Evolutionary conservation across 1,140 invertebrate species (phyloP).

Genomic region (Calosoma granatense): DNA sequence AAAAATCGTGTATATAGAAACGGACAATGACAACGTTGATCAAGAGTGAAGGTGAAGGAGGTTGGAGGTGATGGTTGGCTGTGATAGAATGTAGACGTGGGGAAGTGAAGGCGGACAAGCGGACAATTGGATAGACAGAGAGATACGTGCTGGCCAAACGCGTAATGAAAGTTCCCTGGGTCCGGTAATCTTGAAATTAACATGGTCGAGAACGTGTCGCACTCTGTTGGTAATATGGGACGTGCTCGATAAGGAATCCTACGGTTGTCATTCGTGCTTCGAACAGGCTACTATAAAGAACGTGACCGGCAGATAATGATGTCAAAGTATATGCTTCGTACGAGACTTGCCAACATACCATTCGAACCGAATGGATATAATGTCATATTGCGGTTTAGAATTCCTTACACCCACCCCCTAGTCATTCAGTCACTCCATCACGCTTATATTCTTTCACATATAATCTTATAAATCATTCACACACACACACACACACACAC

Average conservation of each 20-base stretch:
- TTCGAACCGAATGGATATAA: neutral
- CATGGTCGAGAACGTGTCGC: neutral
- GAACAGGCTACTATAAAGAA: conserved; percentile 32
- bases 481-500: no score
- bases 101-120: no score
- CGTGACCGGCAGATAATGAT: conserved; percentile 29
- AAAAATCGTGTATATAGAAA: no score
- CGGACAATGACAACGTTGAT: no score
- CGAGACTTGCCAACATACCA: neutral
- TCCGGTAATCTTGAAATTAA: neutral
- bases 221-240: neutral
- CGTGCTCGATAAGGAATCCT: neutral
- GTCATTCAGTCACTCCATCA: no score
- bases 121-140: neutral
- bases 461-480: no score
- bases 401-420: no score
- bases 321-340: conserved; percentile 27
- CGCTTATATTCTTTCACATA: no score
- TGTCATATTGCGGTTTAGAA: neutral
- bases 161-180: neutral
- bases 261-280: conserved; percentile 28
- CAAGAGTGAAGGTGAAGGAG: no score
- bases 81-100: no score
- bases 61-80: no score
- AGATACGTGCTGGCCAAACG: neutral